These are phyloP conservation scores for Eptesicus fuscus DNA, from an alignment of 2,113 vertebrate genomes.

Conservation along the genomic window DNA sequence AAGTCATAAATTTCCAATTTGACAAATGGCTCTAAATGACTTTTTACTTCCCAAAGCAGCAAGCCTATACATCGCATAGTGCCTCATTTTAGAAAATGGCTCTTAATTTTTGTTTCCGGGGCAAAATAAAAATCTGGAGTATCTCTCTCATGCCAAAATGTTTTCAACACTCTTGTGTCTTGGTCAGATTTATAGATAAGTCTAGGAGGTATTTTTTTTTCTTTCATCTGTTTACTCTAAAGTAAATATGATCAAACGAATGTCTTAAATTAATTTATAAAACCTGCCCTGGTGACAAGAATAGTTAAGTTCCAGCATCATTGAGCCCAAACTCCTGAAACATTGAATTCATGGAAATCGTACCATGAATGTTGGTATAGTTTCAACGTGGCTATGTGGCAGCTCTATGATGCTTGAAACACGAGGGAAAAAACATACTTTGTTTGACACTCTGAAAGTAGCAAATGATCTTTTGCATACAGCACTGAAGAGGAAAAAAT, in stretches of 20 bases:
- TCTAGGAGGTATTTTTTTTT: not conserved
- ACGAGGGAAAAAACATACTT: not conserved
- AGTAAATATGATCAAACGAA: not conserved
- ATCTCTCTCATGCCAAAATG: not conserved
- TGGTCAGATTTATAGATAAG: not conserved
- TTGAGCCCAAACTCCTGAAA: not conserved
- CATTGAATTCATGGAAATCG: not conserved
- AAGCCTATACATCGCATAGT: not conserved
- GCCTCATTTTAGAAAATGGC: not conserved
- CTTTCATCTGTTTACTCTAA: not conserved
- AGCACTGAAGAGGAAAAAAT: not conserved
- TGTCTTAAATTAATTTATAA: not conserved
- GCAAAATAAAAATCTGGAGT: not conserved
- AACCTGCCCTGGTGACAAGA: not conserved
- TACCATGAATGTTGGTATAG: not conserved
- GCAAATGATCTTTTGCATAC: not conserved
- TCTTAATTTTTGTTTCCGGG: not conserved
- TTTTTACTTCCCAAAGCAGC: not conserved
- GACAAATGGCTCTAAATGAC: not conserved
- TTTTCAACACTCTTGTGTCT: not conserved
- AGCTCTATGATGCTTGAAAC: not conserved
- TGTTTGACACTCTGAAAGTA: not conserved
- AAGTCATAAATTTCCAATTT: not conserved
- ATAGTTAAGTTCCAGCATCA: not conserved
- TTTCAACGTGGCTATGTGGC: not conserved